A percentile compares a stretch with the other conserved stretches of the same genome.
Conservation (phyloP, 1,140 invertebrate genomes). For the Pseudomyrmex dendroicus region DNA sequence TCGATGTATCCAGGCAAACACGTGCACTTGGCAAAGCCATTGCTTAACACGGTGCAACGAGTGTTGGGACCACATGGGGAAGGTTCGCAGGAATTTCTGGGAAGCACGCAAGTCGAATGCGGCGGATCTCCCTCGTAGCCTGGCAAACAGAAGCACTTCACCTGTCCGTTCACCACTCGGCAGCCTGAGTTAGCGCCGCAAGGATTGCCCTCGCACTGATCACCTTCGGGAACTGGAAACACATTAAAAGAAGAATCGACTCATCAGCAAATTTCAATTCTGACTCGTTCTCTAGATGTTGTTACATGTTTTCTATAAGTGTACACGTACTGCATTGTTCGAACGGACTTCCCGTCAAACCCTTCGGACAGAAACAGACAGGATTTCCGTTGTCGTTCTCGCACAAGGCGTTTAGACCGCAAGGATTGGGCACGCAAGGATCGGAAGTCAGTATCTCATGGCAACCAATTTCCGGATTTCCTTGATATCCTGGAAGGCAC, state of each 20-base stretch:
- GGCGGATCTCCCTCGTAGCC: constrained; percentile 95
- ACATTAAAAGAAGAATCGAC: not conserved
- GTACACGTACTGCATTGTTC: constrained; percentile 94
- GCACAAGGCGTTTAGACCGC: constrained; percentile 93
- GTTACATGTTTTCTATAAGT: constrained; percentile 6
- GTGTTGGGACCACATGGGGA: constrained; percentile 96
- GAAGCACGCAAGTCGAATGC: constrained; percentile 87
- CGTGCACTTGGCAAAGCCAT: constrained; percentile 94
- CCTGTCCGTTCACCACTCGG: constrained; percentile 88
- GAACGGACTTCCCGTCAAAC: constrained; percentile 95
- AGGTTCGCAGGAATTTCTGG: constrained; percentile 92
- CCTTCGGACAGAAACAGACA: constrained; percentile 95
- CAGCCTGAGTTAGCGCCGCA: constrained; percentile 94
- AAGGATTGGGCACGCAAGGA: constrained; percentile 93
- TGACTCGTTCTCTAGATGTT: not conserved
- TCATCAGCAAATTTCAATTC: constrained; percentile 4
- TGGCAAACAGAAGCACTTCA: constrained; percentile 93
- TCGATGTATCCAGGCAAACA: constrained; percentile 93
- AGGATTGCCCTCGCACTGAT: constrained; percentile 92
- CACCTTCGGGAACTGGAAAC: constrained; percentile 92
- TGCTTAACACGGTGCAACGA: constrained; percentile 91
- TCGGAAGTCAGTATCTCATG: constrained; percentile 86
- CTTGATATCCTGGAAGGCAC: constrained; percentile 90
- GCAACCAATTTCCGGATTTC: constrained; percentile 92
- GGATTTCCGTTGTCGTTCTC: constrained; percentile 94